phyloP scores from a whole-genome alignment of 2,113 vertebrate species.

The Aegotheles bennettii region DNA sequence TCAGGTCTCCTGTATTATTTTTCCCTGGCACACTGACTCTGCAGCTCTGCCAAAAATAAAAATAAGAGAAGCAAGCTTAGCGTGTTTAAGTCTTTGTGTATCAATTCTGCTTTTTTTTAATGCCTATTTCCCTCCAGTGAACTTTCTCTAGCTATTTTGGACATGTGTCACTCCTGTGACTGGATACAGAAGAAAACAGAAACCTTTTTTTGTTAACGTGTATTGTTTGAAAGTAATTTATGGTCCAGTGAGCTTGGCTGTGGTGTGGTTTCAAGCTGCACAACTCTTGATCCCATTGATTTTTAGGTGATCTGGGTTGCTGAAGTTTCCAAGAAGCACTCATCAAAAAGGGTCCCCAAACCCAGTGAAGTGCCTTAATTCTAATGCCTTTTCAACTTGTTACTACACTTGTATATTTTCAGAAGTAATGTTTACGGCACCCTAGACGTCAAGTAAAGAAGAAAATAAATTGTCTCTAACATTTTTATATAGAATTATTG shows the following conservation, averaged over 20 bases:
- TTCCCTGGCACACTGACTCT: too few relatives aligned
- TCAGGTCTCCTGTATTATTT: neutral
- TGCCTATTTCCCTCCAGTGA: neutral
- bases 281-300: neutral
- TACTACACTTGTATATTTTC: neutral
- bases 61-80: neutral
- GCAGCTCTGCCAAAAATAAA: neutral
- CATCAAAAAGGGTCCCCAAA: neutral
- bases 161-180: neutral
- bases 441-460: neutral
- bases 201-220: fast-evolving
- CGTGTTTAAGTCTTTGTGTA: neutral
- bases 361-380: neutral
- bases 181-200: neutral
- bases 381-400: neutral
- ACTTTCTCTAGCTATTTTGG: neutral
- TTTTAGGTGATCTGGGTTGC: neutral
- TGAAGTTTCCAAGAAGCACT: neutral
- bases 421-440: neutral
- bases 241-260: neutral
- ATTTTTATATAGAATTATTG: neutral
- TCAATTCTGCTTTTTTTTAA: neutral
- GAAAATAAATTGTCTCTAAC: neutral
- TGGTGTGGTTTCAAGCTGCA: neutral
- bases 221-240: neutral